Conservation (phyloP, 2,888 invertebrate genomes). For the Cristatella mucedo region DNA sequence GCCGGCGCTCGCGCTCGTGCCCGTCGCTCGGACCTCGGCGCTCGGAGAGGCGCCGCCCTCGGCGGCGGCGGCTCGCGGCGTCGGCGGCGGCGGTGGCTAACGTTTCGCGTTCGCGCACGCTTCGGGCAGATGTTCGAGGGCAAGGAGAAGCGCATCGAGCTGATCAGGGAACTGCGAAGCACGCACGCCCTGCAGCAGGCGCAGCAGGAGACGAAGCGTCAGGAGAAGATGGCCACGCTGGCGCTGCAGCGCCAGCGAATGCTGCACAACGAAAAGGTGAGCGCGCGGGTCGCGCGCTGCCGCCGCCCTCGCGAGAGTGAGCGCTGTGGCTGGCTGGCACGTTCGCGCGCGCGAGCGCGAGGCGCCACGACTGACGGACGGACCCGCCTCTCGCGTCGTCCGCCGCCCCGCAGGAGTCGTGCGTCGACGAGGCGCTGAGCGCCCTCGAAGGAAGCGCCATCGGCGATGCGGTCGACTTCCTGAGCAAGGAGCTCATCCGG, state of each 20-base stretch:
- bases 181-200: conserved; percentile 48
- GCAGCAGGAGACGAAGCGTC: conserved; percentile 37
- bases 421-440: conserved; percentile 48
- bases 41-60: neutral
- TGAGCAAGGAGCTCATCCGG: conserved; percentile 60
- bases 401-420: conserved; percentile 27
- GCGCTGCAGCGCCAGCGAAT: conserved; percentile 32
- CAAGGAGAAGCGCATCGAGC: conserved; percentile 50
- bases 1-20: no score
- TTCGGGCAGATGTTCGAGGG: conserved; percentile 52
- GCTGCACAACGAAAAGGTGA: conserved; percentile 34
- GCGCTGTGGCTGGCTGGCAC: no score
- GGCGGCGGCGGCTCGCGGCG: no score
- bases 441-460: conserved; percentile 57
- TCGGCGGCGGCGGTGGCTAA: no score
- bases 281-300: neutral
- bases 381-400: no score
- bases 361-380: no score
- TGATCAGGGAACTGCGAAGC: conserved; percentile 55
- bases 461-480: conserved; percentile 54
- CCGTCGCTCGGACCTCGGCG: no score
- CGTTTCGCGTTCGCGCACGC: no score
- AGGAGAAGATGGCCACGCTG: conserved; percentile 31
- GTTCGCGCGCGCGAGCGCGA: no score
- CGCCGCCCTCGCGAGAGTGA: no score